Conservation (phyloP, 2,888 invertebrate species). For the Campoplex capitator region DNA sequence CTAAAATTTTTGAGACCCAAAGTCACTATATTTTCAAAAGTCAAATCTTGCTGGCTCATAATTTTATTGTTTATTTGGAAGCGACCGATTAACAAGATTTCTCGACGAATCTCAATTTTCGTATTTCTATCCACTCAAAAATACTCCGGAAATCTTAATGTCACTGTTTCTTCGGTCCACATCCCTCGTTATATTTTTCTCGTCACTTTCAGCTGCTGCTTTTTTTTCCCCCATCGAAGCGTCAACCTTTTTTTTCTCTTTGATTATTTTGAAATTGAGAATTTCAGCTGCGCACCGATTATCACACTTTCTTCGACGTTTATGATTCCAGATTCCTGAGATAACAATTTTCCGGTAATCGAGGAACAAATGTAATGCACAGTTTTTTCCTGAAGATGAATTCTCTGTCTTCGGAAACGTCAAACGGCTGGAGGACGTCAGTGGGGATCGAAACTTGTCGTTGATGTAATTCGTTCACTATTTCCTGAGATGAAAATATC, state of each 20-base stretch:
- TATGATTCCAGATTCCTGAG: conserved; percentile 13
- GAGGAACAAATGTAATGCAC: conserved; percentile 19
- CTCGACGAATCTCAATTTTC: not conserved
- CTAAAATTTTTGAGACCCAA: conserved; percentile 16
- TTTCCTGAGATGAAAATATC: not conserved
- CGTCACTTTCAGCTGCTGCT: not conserved
- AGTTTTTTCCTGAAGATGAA: conserved; percentile 30
- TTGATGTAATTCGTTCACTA: not conserved
- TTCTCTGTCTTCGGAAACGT: conserved; percentile 37
- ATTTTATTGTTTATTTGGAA: not conserved
- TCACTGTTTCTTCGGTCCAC: not conserved
- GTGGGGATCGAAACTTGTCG: not conserved
- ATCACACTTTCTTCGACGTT: not conserved
- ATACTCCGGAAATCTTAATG: not conserved
- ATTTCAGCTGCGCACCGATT: not conserved
- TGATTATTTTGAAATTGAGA: not conserved
- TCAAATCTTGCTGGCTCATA: not conserved
- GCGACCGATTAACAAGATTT: not conserved
- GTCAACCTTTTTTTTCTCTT: not conserved
- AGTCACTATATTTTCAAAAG: conserved; percentile 20
- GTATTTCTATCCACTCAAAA: not conserved
- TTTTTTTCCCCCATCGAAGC: not conserved
- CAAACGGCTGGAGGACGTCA: not conserved
- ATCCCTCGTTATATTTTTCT: not conserved
- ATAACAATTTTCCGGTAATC: conserved; percentile 61